Evolutionary conservation across 2,888 invertebrate species (phyloP).

Genomic region (Acholoe squamosa): DNA sequence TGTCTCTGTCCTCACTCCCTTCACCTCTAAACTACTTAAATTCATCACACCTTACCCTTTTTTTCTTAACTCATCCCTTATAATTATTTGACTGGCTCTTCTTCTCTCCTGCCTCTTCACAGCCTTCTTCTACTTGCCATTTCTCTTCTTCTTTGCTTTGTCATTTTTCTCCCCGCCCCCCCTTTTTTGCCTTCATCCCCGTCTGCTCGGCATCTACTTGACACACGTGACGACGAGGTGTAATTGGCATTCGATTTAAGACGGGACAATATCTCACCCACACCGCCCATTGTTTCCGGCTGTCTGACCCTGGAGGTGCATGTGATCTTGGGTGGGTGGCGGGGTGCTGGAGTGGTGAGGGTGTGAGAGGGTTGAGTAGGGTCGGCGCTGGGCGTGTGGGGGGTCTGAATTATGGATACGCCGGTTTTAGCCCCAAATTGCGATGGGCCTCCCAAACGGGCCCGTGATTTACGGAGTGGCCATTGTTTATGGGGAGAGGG

Average conservation of each 20-base stretch:
- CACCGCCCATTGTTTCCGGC: conserved; percentile 44
- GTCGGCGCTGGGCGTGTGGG: conserved; percentile 3
- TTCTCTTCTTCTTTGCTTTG: not conserved
- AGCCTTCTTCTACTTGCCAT: not conserved
- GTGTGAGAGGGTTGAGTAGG: not conserved
- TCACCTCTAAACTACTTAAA: no score
- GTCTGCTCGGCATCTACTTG: not conserved
- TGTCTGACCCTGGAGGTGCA: not conserved
- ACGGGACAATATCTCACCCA: conserved; percentile 12
- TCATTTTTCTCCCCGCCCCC: not conserved
- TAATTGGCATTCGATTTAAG: conserved; percentile 36
- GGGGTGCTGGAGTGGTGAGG: not conserved
- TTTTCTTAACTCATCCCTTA: no score
- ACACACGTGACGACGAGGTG: not conserved
- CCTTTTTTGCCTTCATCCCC: not conserved
- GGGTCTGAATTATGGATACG: conserved; percentile 42
- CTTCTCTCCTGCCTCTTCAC: not conserved
- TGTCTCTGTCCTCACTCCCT: no score
- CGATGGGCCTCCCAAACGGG: conserved; percentile 19
- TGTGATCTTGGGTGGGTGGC: not conserved
- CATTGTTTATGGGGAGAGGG: conserved; percentile 37
- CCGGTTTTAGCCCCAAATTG: conserved; percentile 31
- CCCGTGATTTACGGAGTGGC: conserved; percentile 36
- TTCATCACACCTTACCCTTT: no score
- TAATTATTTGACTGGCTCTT: no score